Evolutionary conservation across 37 sponge, comb jelly and placozoan species (phyloP).

Genomic region (Eunapius fragilis): DNA sequence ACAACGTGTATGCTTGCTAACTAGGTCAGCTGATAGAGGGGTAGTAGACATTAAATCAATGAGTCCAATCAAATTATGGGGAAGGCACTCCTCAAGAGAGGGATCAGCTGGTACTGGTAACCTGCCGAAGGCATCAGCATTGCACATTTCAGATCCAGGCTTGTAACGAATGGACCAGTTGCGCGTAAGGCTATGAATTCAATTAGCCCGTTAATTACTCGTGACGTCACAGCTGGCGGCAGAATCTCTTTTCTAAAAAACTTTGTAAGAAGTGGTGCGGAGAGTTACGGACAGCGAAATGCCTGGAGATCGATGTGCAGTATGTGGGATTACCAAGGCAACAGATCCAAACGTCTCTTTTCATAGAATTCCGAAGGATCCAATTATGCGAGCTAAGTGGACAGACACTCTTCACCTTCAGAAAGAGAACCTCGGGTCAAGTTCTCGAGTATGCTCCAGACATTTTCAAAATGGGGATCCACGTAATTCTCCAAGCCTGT

Average conservation of each 20-base stretch:
- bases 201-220: too few relatives aligned
- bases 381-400: conserved; percentile 27
- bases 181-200: too few relatives aligned
- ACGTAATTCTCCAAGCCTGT: not conserved
- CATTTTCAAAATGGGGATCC: conserved; percentile 49
- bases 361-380: conserved; percentile 35
- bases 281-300: conserved; percentile 3
- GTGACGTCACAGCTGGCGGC: too few relatives aligned
- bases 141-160: not conserved
- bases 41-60: too few relatives aligned
- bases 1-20: too few relatives aligned
- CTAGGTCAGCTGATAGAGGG: too few relatives aligned
- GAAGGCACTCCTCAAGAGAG: too few relatives aligned
- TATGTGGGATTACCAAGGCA: conserved; percentile 41
- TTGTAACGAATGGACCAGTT: not conserved
- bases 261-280: not conserved
- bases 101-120: too few relatives aligned
- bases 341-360: conserved; percentile 25
- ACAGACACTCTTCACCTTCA: conserved; percentile 1
- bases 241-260: not conserved
- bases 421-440: conserved; percentile 15
- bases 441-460: conserved; percentile 34
- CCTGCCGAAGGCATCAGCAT: not conserved
- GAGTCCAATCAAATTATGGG: too few relatives aligned
- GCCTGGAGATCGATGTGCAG: conserved; percentile 45